phyloP scores from a whole-genome alignment of 2,113 vertebrate species.

The Oplegnathus fasciatus region DNA sequence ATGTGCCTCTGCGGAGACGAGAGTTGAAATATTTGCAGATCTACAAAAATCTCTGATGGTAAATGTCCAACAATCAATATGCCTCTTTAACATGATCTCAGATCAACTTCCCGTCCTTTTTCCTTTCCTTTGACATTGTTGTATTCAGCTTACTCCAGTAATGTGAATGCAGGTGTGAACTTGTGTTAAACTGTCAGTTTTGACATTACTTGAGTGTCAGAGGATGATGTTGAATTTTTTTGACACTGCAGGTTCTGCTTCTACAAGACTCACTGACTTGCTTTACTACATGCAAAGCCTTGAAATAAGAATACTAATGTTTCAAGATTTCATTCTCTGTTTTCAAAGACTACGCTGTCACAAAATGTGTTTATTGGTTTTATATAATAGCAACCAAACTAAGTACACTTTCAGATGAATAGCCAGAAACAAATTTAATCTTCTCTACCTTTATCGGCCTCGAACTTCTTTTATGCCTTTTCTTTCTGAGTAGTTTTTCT shows the following conservation, averaged over 20 bases:
- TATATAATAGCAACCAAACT: not conserved
- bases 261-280: not conserved
- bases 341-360: not conserved
- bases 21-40: not conserved
- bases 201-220: not conserved
- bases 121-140: not conserved
- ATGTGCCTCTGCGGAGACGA: conserved; percentile 89
- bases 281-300: too few relatives aligned
- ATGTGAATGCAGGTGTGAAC: not conserved
- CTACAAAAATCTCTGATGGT: not conserved
- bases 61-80: not conserved
- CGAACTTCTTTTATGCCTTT: conserved; percentile 96
- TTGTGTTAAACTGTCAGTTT: not conserved
- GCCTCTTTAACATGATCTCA: not conserved
- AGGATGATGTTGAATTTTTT: not conserved
- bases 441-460: conserved; percentile 93
- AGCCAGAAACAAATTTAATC: not conserved
- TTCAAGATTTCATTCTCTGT: not conserved
- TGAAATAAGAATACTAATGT: not conserved
- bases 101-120: not conserved
- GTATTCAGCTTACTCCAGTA: not conserved
- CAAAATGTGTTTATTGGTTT: not conserved
- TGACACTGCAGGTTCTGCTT: not conserved
- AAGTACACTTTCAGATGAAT: not conserved
- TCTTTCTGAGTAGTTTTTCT: conserved; percentile 95